Base-by-base conservation (phyloP, 2,797 vertebrate species). In the Macropodus opercularis region DNA sequence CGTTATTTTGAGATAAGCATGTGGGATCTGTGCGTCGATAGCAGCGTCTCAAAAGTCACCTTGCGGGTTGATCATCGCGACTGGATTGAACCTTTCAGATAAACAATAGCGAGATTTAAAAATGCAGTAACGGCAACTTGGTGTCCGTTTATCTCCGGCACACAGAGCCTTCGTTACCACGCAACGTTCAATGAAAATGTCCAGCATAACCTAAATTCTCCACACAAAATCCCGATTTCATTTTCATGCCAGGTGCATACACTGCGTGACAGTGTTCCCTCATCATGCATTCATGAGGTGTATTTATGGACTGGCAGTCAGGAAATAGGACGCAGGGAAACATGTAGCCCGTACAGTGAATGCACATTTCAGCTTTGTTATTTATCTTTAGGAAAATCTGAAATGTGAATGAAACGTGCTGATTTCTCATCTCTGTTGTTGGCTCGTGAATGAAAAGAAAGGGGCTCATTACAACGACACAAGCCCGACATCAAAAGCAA, bases 281-380 rank as follows among this genome's bases (percentile, higher is more conserved):
- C 84, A 85, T 86, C 60, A 19, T 21, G 54, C 71, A 86, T 85
- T 86, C 84, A 84, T 81, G 78, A 81, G 50, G 74, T 79, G 76
- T 68, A 79, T 86, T 80, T 83, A 81, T 80, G 70, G 70, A 68
- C 77, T 80, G 73, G 72, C 67, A 84, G 75, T 61, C 51, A 36
- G 69, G 63, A 82, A 81, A 87, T 75, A 54, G 70, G 72, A 73
- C 61, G 71, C 66, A 49, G 64, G 57, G n/a, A 79, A 79, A 73
- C 74, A 81, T 77, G 49, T 74, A n/a, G 57, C 71, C 41, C 48
- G 58, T 27, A 8, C 1, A n/a, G 34, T 15, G 15, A n/a, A 17
- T 36, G 34, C 34, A 36, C 8, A 2, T 35, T 35, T n/a, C 6
- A 6, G 34, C 6, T 15, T 35, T 15, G 15, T 36, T 36, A n/a